Percentiles rank a stretch among this genome's conserved stretches.
Conservation (phyloP, 1,140 invertebrate genomes). For the Spodoptera litura region DNA sequence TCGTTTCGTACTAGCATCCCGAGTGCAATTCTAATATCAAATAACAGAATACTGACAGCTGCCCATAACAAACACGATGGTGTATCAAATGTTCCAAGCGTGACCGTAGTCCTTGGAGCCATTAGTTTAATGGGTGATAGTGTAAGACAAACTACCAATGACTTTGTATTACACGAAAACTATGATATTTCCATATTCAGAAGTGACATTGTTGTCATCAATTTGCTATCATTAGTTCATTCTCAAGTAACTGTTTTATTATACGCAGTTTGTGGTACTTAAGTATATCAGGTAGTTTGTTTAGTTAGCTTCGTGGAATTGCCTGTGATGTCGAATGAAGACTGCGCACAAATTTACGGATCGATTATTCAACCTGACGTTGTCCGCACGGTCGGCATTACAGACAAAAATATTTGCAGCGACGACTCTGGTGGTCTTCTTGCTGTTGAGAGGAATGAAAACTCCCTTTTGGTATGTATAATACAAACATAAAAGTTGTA, state of each 20-base stretch:
- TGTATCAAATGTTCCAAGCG: constrained; percentile 51
- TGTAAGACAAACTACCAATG: constrained; percentile 48
- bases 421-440: background rate
- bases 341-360: background rate
- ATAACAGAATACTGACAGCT: constrained; percentile 58
- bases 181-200: constrained; percentile 49
- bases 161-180: constrained; percentile 52
- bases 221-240: constrained; percentile 61
- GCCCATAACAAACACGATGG: constrained; percentile 67
- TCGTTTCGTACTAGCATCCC: constrained; percentile 50
- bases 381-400: background rate
- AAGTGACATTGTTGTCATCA: constrained; percentile 62
- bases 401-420: background rate
- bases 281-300: background rate
- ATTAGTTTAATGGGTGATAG: constrained; percentile 55
- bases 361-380: background rate
- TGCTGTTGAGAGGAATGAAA: background rate
- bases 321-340: background rate
- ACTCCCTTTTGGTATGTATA: background rate
- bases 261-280: background rate
- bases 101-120: constrained; percentile 61
- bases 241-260: constrained; percentile 61
- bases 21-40: constrained; percentile 56
- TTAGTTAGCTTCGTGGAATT: background rate
- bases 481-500: background rate